These are phyloP conservation scores for Sorex araneus DNA, from an alignment of 2,113 vertebrate genomes.

Conservation along the genomic window DNA sequence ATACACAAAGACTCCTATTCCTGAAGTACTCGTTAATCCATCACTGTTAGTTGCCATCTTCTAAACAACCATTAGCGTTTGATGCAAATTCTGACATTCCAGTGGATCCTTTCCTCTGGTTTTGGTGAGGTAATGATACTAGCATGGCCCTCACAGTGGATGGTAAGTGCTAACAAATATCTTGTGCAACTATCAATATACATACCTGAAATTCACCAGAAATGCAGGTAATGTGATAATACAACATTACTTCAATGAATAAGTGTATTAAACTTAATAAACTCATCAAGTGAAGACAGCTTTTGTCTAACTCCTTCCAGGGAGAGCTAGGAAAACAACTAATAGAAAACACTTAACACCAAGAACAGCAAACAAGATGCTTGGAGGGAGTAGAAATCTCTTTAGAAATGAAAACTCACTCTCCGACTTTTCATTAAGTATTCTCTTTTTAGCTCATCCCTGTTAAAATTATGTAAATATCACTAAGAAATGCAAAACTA, in stretches of 20 bases:
- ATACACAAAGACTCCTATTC: neutral
- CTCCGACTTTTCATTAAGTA: constrained; percentile 18
- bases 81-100: neutral
- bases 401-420: neutral
- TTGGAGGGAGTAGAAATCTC: too few species aligned
- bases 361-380: too few species aligned
- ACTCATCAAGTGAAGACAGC: too few species aligned
- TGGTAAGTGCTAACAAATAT: neutral
- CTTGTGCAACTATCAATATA: neutral
- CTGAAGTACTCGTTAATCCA: neutral
- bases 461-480: constrained; percentile 10
- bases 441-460: neutral
- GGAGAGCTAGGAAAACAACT: too few species aligned
- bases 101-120: neutral
- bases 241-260: neutral
- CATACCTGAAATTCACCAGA: too few species aligned
- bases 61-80: neutral
- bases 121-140: neutral
- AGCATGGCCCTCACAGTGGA: too few species aligned
- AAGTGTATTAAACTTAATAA: too few species aligned
- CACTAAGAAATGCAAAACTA: neutral
- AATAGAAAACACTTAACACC: too few species aligned
- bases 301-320: too few species aligned
- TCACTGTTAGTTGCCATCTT: neutral
- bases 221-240: neutral